These are phyloP conservation scores for Coreius guichenoti DNA, from an alignment of 2,797 vertebrate genomes.

Conservation along the genomic window DNA sequence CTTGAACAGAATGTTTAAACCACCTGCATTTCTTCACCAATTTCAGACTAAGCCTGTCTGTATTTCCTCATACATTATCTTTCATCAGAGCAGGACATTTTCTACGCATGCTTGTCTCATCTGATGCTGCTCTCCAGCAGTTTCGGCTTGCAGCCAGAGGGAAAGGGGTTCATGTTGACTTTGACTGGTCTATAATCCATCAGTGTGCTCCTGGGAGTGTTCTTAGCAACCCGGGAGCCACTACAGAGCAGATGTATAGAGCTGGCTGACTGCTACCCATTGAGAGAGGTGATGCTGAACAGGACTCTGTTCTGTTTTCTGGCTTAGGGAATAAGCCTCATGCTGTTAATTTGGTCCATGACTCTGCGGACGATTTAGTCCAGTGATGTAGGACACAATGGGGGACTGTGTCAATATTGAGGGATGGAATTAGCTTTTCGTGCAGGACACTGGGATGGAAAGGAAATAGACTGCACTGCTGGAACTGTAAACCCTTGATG, in stretches of 20 bases:
- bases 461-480: conserved; percentile 3
- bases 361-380: conserved; percentile 24
- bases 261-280: conserved; percentile 38
- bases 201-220: conserved; percentile 38
- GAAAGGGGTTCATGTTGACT: conserved; percentile 21
- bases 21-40: conserved; percentile 11
- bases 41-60: neutral
- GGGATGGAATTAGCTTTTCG: conserved; percentile 19
- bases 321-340: conserved; percentile 40
- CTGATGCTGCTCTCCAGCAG: conserved; percentile 27
- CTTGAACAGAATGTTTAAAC: conserved; percentile 6
- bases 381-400: conserved; percentile 39
- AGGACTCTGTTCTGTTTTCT: conserved; percentile 42
- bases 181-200: conserved; percentile 26
- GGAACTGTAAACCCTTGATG: neutral
- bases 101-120: conserved; percentile 9
- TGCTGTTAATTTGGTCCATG: conserved; percentile 47
- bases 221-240: conserved; percentile 21
- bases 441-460: conserved; percentile 6
- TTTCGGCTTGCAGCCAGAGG: conserved; percentile 31
- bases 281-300: conserved; percentile 45
- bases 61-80: conserved; percentile 5
- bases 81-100: conserved; percentile 11
- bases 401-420: conserved; percentile 39
- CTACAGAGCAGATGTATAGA: conserved; percentile 50